Conservation (phyloP, 2,888 invertebrate genomes). For the Chorisops tibialis region DNA sequence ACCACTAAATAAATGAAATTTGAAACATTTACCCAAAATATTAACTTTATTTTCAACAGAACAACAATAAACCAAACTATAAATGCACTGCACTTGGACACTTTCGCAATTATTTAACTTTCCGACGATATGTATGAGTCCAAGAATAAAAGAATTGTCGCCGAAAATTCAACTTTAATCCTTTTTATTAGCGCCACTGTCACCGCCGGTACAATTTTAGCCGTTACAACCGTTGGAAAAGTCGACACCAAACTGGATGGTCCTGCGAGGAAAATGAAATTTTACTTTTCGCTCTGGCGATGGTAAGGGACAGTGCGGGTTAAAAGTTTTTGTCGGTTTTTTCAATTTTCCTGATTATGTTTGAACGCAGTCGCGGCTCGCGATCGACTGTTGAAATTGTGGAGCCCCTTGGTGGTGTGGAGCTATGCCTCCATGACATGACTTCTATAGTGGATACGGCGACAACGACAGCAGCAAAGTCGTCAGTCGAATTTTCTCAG, state of each 20-base stretch:
- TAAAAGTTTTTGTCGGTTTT: not conserved
- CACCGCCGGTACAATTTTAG: not conserved
- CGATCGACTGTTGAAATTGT: constrained; percentile 29
- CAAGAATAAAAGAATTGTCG: no score
- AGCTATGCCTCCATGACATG: not conserved
- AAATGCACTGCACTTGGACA: no score
- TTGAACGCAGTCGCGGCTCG: constrained; percentile 30
- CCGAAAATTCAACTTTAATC: no score
- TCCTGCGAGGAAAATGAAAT: no score
- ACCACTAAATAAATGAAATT: no score
- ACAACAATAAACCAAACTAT: no score
- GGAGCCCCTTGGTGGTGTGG: not conserved
- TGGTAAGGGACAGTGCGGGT: constrained; percentile 7
- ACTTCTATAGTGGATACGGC: not conserved
- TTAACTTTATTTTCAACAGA: no score
- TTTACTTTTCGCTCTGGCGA: not conserved
- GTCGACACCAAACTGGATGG: constrained; percentile 10
- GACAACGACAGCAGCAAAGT: not conserved
- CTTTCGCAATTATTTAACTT: no score
- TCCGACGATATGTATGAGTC: no score
- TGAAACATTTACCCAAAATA: no score
- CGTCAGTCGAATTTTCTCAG: not conserved
- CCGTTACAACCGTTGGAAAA: constrained; percentile 25
- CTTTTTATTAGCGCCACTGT: no score
- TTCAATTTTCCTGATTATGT: constrained; percentile 15